A percentile compares a stretch with the other conserved stretches of the same genome.
Evolutionary conservation across 2,888 invertebrate genomes (phyloP).

Genomic region (Scotopteryx bipunctaria): DNA sequence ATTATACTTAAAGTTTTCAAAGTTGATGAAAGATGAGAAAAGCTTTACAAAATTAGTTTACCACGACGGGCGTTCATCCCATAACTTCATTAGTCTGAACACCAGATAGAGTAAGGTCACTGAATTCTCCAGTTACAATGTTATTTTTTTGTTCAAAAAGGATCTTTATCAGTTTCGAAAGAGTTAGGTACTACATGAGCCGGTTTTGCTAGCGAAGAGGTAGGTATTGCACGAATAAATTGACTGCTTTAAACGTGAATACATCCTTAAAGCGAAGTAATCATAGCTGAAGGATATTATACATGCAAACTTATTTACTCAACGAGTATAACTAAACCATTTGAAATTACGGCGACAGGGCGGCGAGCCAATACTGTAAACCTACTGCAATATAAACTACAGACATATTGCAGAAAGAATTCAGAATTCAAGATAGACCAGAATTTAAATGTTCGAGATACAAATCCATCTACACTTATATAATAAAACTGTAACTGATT

Average conservation of each 20-base stretch:
- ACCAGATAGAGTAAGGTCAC: slow-evolving; percentile 1
- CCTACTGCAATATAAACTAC: slow-evolving; percentile 3
- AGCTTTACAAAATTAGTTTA: slow-evolving; percentile 2
- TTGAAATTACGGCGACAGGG: slow-evolving; percentile 9
- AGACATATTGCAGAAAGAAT: background rate
- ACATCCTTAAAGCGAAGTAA: background rate
- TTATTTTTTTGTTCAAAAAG: too few relatives aligned
- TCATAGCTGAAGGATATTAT: slow-evolving; percentile 1
- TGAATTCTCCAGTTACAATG: slow-evolving; percentile 6
- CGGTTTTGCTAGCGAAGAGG: too few relatives aligned
- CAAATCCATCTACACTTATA: too few relatives aligned
- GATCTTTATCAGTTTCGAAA: too few relatives aligned
- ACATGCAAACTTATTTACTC: slow-evolving; percentile 6
- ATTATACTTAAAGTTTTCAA: background rate
- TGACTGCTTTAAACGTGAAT: background rate
- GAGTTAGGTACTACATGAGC: too few relatives aligned
- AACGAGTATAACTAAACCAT: slow-evolving; percentile 7
- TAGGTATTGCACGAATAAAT: too few relatives aligned
- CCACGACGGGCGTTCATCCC: slow-evolving; percentile 1
- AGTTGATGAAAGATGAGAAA: background rate
- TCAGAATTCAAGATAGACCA: background rate
- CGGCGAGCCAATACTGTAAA: slow-evolving; percentile 20
- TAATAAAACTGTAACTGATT: too few relatives aligned
- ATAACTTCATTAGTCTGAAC: slow-evolving; percentile 5
- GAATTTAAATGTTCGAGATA: background rate